These are phyloP conservation scores for Gobius niger DNA, from an alignment of 2,113 vertebrate species.

Conservation along the genomic window DNA sequence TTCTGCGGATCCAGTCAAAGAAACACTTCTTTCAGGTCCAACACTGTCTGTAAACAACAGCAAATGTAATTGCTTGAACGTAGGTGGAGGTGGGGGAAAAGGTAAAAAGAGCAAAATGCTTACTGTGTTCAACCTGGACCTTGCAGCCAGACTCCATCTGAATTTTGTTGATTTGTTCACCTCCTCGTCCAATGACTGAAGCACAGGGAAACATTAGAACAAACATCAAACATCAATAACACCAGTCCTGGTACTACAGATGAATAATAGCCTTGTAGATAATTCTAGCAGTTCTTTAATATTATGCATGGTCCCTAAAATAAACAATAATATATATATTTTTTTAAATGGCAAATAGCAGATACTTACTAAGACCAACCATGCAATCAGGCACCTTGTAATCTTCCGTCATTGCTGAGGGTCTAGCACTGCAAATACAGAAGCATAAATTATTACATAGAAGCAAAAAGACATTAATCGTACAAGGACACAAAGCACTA, in stretches of 20 bases:
- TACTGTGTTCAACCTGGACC: conserved; percentile 93
- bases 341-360: background rate
- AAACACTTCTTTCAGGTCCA: conserved; percentile 86
- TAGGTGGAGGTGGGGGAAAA: background rate
- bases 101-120: conserved; percentile 1
- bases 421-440: conserved; percentile 59
- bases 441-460: background rate
- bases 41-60: conserved; percentile 80
- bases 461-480: background rate
- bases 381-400: conserved; percentile 90
- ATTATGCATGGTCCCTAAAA: too few relatives aligned
- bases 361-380: conserved; percentile 93
- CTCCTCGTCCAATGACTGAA: conserved; percentile 90
- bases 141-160: conserved; percentile 95
- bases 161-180: conserved; percentile 95
- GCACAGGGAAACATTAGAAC: conserved; percentile 5
- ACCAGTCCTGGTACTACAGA: too few relatives aligned
- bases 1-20: conserved; percentile 85
- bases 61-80: background rate
- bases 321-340: too few relatives aligned
- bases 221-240: background rate
- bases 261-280: too few relatives aligned
- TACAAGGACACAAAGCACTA: conserved; percentile 22
- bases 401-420: conserved; percentile 86
- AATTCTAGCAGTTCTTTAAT: too few relatives aligned